Evolutionary conservation across 2,113 vertebrate genomes (phyloP).

Genomic region (Pseudorectes ferrugineus): DNA sequence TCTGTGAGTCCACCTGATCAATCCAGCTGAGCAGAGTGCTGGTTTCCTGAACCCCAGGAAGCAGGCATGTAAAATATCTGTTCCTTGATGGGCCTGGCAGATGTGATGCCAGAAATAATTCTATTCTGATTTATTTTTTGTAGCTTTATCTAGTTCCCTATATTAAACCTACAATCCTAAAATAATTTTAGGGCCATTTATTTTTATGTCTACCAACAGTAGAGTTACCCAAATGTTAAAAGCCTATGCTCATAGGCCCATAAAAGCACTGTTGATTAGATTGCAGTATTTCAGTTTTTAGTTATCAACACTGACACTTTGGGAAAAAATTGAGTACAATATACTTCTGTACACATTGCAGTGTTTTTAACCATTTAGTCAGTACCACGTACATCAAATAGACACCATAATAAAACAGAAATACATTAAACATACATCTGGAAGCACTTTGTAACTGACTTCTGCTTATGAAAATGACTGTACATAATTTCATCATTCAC

Average conservation of each 20-base stretch:
- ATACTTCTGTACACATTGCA: constrained; percentile 47
- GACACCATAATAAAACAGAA: constrained; percentile 63
- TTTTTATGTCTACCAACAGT: constrained; percentile 67
- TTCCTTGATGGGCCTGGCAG: constrained; percentile 46
- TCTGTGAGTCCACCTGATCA: constrained; percentile 9
- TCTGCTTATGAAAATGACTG: constrained; percentile 62
- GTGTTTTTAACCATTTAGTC: constrained; percentile 65
- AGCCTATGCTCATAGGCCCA: constrained; percentile 47
- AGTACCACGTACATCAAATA: constrained; percentile 51
- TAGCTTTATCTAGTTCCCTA: constrained; percentile 55
- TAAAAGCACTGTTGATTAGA: constrained; percentile 64
- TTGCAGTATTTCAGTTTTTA: constrained; percentile 65
- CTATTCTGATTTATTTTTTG: constrained; percentile 44
- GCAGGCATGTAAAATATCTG: constrained; percentile 49
- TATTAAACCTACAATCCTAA: constrained; percentile 65
- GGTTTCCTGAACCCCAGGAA: constrained; percentile 23
- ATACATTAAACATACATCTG: constrained; percentile 65
- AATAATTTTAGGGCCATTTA: constrained; percentile 67
- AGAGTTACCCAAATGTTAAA: constrained; percentile 66
- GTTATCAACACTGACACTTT: constrained; percentile 62
- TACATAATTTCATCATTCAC: constrained; percentile 62
- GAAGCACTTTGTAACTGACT: constrained; percentile 60
- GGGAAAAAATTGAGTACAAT: constrained; percentile 53
- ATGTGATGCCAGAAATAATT: constrained; percentile 54
- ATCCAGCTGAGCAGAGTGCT: not conserved